Evolutionary conservation across 53 echinoderm and acorn worm species (phyloP).

Genomic region (Apostichopus leukothele): DNA sequence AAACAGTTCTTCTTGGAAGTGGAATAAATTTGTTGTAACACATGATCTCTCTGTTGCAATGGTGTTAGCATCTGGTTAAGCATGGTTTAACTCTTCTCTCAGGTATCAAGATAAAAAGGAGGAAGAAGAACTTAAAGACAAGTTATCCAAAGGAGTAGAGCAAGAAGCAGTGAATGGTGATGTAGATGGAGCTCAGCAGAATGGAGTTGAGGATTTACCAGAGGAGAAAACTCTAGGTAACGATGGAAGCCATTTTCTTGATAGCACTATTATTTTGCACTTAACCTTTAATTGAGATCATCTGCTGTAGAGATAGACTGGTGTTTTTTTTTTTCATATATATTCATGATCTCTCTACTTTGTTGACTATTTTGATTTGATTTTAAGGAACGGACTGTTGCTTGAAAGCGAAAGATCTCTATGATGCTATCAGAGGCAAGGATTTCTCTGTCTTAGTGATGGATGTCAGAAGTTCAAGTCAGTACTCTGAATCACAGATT

Average conservation of each 20-base stretch:
- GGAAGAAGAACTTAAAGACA: constrained; percentile 4
- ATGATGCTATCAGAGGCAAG: constrained; percentile 47
- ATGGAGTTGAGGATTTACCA: neutral
- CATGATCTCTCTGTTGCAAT: too few relatives aligned
- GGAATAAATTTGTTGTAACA: too few relatives aligned
- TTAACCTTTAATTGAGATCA: neutral
- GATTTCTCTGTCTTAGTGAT: constrained; percentile 65
- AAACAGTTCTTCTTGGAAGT: too few relatives aligned
- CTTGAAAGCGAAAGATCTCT: constrained; percentile 66
- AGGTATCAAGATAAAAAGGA: constrained; percentile 11
- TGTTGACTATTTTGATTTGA: neutral
- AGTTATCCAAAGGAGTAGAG: neutral
- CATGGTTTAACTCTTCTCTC: too few relatives aligned
- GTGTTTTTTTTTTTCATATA: too few relatives aligned
- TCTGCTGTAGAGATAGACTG: too few relatives aligned
- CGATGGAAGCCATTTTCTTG: neutral
- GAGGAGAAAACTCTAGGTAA: constrained; percentile 12
- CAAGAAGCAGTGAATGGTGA: neutral
- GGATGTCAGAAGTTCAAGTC: constrained; percentile 71
- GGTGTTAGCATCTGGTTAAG: neutral
- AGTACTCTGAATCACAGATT: constrained; percentile 76
- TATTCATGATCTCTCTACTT: too few relatives aligned
- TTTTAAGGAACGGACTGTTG: constrained; percentile 64
- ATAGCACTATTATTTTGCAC: neutral
- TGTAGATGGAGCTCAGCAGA: neutral